Base-by-base conservation (phyloP, 1,140 invertebrate species). In the Vollenhovia emeryi region DNA sequence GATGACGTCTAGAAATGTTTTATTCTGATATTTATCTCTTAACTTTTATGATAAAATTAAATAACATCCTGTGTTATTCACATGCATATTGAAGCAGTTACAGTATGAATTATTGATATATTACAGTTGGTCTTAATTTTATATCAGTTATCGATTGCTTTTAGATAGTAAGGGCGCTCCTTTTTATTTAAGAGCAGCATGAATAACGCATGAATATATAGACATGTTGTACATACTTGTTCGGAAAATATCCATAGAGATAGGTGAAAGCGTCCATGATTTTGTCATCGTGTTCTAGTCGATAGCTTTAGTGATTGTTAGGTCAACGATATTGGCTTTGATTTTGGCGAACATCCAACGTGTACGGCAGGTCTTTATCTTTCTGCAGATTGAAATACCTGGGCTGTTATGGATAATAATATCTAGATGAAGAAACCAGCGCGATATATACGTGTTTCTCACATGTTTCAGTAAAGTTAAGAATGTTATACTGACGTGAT, bases 261-360 rank as follows among this genome's bases (percentile, higher is more conserved):
- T 52, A 55, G 30, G n/a, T 50, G 30, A 36, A 71, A 71, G 45
- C 45, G 3, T 71, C 18, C 45, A 52, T 73, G 73, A 59, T 59
- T 57, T 76, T 59, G 73, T 76, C 73, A 59, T 76, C 73, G 36
- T 43, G 40, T 60, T 40, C 9, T 24, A 30, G 55, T 60, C 36
- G 40, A 60, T 76, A 24, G 55, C 55, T 76, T 45, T 76, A 76
- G 73, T 30, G 55, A 59, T 76, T 76, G 73, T 76, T 60, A 45
- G 73, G 73, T 76, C 73, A 76, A 76, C 73, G 24, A 76, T 76
- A 76, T 76, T 76, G 73, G 55, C 36, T 76, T 36, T 40, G 40
- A 76, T 36, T 76, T 76, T 76, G 73, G 73, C 73, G 8, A n/a
- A 15, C 24, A 18, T 43, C 73, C 73, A 76, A 76, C 18, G 24